Base-by-base conservation (phyloP, 2,113 vertebrate genomes). In the Hipposideros armiger region DNA sequence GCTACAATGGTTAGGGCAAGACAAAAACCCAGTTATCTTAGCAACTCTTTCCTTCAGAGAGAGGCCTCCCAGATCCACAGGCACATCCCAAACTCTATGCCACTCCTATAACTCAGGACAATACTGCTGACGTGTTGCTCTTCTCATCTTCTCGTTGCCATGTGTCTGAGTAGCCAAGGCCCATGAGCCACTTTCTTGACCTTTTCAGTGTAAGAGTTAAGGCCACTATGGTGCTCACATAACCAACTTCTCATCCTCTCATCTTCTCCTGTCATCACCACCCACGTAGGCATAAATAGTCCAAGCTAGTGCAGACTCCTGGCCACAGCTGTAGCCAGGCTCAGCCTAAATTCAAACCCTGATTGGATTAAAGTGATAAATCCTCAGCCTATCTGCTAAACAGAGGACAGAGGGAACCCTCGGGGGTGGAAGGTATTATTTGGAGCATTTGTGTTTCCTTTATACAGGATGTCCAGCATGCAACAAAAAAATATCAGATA, bases 1-100 rank as follows among this genome's bases (percentile, higher is more conserved):
- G 60, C 58, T 87, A 70, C 45, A 85, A 58, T 80, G 47, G 47
- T 87, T 66, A 92, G 16, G 66, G 30, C 28, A 93, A 82, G 69
- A 83, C 60, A 67, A 72, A 96, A 82, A 54, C 50, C 54, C 74
- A 96, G 60, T 45, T 87, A 54, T 52, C 52, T 64, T 72, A 64
- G 45, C 24, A 56, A 82, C 54, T 76, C 30, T 47, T 87, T 87
- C 67, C 60, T 87, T 54, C 30, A 87, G 26, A 72, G 8, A 50
- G 40, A 85, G 42, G 47, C 80, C 64, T 74, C 64, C 42, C 24
- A 26, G 36, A 87, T 47, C 17, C 52, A 92, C 32, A 70, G 52
- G 73, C 28, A 67, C 52, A 47, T 30, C 15, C 20, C 14, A 88
- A 73, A 90, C 54, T 30, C 32, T 22, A 30, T 70, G 67, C 60